Conservation (phyloP, 1,140 invertebrate species). For the Oedothorax gibbosus region DNA sequence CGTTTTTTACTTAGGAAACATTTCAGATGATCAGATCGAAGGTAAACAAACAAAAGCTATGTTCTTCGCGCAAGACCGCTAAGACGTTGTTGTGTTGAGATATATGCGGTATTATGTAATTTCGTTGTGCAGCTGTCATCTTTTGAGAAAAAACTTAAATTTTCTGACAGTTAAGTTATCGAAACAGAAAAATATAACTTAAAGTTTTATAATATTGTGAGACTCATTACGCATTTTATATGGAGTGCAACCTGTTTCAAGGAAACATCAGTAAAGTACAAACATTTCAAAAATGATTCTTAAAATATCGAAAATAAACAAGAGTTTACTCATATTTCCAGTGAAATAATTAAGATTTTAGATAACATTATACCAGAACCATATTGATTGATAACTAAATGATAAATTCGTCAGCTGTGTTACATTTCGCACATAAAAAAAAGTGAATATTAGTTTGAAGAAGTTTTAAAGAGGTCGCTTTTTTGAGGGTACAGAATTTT, state of each 20-base stretch:
- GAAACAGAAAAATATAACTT: background rate
- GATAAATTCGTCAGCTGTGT: background rate
- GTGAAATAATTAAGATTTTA: background rate
- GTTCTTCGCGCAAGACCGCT: background rate
- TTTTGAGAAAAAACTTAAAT: background rate
- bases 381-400: conserved; percentile 45
- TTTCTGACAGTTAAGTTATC: conserved; percentile 11
- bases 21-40: conserved; percentile 31
- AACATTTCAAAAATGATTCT: background rate
- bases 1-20: conserved; percentile 43
- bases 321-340: background rate
- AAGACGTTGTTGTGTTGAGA: background rate
- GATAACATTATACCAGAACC: conserved; percentile 5
- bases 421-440: too few relatives aligned
- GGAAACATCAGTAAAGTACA: background rate
- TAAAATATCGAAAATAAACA: background rate
- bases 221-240: background rate
- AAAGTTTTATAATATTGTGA: background rate
- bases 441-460: too few relatives aligned
- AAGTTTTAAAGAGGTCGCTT: too few relatives aligned
- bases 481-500: too few relatives aligned
- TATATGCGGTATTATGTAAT: background rate
- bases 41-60: conserved; percentile 33
- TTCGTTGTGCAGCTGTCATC: conserved; percentile 21
- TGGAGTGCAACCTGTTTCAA: background rate